phyloP scores from a whole-genome alignment of 2,888 invertebrate species.

The Trissolcus brochymenae region DNA sequence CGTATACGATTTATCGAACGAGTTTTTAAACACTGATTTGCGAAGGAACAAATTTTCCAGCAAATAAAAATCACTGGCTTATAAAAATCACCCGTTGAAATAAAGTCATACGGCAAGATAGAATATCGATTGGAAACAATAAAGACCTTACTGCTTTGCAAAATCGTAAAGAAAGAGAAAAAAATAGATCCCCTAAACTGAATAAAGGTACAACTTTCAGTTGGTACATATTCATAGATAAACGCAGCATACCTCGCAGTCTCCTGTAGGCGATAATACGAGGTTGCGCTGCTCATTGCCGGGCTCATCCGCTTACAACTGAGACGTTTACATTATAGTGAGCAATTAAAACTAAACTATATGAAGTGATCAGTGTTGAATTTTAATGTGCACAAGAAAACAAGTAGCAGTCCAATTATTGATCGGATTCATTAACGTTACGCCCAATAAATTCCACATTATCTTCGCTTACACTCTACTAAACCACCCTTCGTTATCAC shows the following conservation, averaged over 20 bases:
- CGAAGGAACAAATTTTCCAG: background rate
- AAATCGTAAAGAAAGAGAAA: background rate
- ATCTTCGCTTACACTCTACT: background rate
- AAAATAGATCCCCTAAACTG: conserved; percentile 3
- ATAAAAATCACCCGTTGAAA: too few relatives aligned
- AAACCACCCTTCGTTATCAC: too few relatives aligned
- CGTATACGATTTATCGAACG: background rate
- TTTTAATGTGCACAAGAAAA: conserved; percentile 11
- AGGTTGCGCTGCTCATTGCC: conserved; percentile 50
- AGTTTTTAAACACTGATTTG: background rate
- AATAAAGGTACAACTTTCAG: background rate
- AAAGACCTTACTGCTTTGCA: conserved; percentile 4
- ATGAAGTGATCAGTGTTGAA: conserved; percentile 8
- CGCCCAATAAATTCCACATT: conserved; percentile 2
- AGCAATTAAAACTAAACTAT: conserved; percentile 58
- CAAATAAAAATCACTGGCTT: background rate
- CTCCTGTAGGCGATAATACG: conserved; percentile 57
- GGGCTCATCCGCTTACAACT: conserved; percentile 57
- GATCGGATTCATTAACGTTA: conserved; percentile 6
- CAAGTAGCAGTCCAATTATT: conserved; percentile 6
- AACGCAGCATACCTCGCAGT: conserved; percentile 61
- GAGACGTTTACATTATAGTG: conserved; percentile 57
- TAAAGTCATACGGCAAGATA: background rate
- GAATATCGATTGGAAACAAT: conserved; percentile 5
- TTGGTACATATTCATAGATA: conserved; percentile 23